Percentiles rank a stretch among this genome's conserved stretches.
Conservation (phyloP, 2,797 vertebrate species). For the Sardinella longiceps region DNA sequence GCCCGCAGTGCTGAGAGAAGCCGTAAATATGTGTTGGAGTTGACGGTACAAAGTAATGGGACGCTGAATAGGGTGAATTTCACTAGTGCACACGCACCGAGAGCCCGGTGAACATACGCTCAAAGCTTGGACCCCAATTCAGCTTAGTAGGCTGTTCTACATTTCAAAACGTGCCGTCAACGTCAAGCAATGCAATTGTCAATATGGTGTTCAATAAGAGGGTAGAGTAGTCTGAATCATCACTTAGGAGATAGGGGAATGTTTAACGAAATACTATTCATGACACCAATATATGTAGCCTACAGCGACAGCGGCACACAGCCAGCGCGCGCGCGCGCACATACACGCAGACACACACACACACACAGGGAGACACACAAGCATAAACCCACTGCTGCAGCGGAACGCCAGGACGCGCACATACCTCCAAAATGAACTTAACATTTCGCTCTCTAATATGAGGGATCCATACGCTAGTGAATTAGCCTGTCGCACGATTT, state of each 20-base stretch:
- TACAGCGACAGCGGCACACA: conserved; percentile 69
- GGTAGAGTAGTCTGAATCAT: background rate
- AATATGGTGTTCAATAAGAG: background rate
- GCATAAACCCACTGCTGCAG: conserved; percentile 20
- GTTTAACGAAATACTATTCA: conserved; percentile 43
- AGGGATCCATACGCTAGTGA: background rate
- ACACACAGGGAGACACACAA: conserved; percentile 39
- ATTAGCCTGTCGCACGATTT: conserved; percentile 43
- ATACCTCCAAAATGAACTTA: conserved; percentile 51
- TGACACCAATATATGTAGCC: conserved; percentile 57
- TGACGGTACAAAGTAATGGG: background rate
- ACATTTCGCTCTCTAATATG: conserved; percentile 15
- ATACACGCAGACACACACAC: conserved; percentile 35
- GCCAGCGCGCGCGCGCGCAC: conserved; percentile 39
- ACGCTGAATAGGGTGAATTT: conserved; percentile 2
- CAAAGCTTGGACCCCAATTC: background rate
- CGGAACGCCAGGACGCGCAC: conserved; percentile 19
- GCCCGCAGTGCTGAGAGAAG: background rate
- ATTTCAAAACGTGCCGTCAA: background rate
- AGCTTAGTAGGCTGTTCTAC: background rate
- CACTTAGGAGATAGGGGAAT: conserved; percentile 21
- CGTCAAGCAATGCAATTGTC: background rate
- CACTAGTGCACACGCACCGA: conserved; percentile 5
- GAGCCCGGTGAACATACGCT: background rate
- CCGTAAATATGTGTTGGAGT: conserved; percentile 19